phyloP scores from a whole-genome alignment of 2,113 vertebrate species.

The Phrynosoma blainvillii region DNA sequence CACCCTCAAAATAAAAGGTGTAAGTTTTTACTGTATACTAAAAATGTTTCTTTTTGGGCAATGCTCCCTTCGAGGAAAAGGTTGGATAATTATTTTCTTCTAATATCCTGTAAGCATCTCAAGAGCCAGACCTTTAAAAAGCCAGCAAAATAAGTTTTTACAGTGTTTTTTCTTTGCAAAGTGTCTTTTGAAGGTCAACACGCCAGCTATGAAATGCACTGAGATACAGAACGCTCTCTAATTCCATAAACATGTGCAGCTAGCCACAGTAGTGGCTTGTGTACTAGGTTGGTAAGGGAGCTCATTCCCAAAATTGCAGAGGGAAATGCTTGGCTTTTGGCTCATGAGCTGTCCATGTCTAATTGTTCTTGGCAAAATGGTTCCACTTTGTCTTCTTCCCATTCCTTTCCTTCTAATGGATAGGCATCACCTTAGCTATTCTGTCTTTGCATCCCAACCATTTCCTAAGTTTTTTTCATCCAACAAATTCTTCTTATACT shows the following conservation, averaged over 20 bases:
- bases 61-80: background rate
- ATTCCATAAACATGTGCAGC: background rate
- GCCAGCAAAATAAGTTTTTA: background rate
- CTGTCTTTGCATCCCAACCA: too few relatives aligned
- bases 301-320: too few relatives aligned
- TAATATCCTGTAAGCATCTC: background rate
- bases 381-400: too few relatives aligned
- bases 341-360: too few relatives aligned
- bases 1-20: background rate
- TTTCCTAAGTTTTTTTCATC: too few relatives aligned
- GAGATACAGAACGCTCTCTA: background rate
- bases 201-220: background rate
- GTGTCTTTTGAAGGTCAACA: background rate
- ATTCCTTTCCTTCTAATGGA: too few relatives aligned
- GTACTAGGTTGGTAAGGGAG: too few relatives aligned
- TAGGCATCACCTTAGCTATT: too few relatives aligned
- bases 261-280: too few relatives aligned
- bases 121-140: background rate
- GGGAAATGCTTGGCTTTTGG: too few relatives aligned
- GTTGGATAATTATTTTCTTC: background rate
- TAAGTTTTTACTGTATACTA: fast-evolving
- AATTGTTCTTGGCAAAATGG: too few relatives aligned
- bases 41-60: background rate
- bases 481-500: too few relatives aligned
- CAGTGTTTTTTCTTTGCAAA: background rate